Conservation (phyloP, 2,888 invertebrate species). For the Petrophora chlorosata region DNA sequence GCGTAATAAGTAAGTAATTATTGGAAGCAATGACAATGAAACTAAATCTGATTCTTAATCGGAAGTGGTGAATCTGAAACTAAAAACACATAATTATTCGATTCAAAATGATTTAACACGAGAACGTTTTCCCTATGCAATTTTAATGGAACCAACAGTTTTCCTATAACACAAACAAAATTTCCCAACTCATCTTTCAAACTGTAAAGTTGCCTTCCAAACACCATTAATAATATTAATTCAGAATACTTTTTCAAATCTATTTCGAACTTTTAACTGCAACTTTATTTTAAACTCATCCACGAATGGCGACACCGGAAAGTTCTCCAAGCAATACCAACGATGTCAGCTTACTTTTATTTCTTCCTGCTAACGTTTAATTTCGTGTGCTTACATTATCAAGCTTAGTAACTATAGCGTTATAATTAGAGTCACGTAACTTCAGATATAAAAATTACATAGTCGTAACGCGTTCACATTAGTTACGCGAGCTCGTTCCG, state of each 20-base stretch:
- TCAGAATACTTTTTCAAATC: slow-evolving; percentile 12
- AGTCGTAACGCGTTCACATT: slow-evolving; percentile 57
- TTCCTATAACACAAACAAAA: too few relatives aligned
- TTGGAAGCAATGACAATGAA: too few relatives aligned
- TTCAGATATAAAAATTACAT: slow-evolving; percentile 42
- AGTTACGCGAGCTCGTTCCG: slow-evolving; percentile 49
- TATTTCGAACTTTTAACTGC: slow-evolving; percentile 17
- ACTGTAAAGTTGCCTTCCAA: slow-evolving; percentile 3
- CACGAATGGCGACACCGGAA: slow-evolving; percentile 23
- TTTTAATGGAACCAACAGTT: too few relatives aligned
- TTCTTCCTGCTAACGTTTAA: slow-evolving; percentile 26
- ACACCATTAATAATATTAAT: slow-evolving; percentile 14
- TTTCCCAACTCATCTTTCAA: slow-evolving; percentile 6
- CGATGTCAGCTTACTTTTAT: slow-evolving; percentile 23
- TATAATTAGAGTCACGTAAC: slow-evolving; percentile 63
- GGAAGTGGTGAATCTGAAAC: too few relatives aligned
- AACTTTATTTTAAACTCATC: slow-evolving; percentile 14
- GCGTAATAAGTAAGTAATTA: too few relatives aligned
- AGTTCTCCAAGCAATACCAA: slow-evolving; percentile 10
- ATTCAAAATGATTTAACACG: too few relatives aligned
- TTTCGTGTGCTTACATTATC: slow-evolving; percentile 17
- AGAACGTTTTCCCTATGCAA: too few relatives aligned
- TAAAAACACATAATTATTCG: too few relatives aligned
- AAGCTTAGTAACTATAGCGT: slow-evolving; percentile 40
- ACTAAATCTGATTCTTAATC: too few relatives aligned